Base-by-base conservation (phyloP, 2,888 invertebrate genomes). In the Troides oblongomaculatus region DNA sequence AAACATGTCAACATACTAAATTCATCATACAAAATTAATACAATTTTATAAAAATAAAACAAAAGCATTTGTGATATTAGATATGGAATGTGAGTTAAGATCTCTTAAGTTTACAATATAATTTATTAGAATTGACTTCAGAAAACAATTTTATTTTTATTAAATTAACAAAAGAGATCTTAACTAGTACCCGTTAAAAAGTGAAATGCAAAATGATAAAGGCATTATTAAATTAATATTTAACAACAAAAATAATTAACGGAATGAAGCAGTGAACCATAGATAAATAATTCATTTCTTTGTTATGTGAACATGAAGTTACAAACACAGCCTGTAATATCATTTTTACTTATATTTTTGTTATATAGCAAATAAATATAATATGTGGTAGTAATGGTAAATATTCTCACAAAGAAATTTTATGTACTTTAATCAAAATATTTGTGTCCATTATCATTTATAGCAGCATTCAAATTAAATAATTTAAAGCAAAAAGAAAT, bases 1-100 rank as follows among this genome's bases (percentile, higher is more conserved):
- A 78, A 76, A 76, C 73, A 81, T 79, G 78, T 82, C 79, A 81
- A 84, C 82, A 79, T 80, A 69, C 61, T 73, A 79, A 75, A 76
- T 73, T 72, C 71, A 68, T 71, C 23, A 59, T 62, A 25, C 21
- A 23, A 64, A 70, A 70, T 73, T 66, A 39, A 25, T 17, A 69
- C 60, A 43, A 62, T 25, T 63, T 61, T 68, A 64, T 58, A 56
- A 66, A 64, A 69, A 61, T 62, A 64, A 30, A 30, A 30, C 25
- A 4, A 25, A 4, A 30, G 4, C 5, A 25, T 57, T 66, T 66
- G 69, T 66, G 71, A 70, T 63, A 72, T 69, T n/a, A 62, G 18
- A 61, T 23, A 64, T 64, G 63, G 67, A 70, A 70, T 67, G 67
- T 66, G 18, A 66, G 70, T 70, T 63, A 70, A 66, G 64, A 67